Evolutionary conservation across 2,797 vertebrate genomes (phyloP).

Genomic region (Micrastur ruficollis): DNA sequence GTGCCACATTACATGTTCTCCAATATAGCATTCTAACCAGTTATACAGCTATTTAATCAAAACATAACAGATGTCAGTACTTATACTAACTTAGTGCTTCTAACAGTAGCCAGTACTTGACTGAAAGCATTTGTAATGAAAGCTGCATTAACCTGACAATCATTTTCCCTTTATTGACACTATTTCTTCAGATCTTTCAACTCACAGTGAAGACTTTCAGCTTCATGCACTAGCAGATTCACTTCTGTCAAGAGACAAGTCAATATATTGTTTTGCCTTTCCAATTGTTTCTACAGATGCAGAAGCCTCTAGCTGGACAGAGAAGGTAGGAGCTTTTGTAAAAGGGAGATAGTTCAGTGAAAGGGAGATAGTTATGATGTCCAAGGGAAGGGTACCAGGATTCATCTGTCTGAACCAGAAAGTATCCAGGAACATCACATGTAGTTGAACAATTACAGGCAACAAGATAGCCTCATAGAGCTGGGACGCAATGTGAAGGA

Average conservation of each 20-base stretch:
- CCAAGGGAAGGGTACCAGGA: background rate
- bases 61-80: background rate
- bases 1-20: background rate
- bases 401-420: background rate
- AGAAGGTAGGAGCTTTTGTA: background rate
- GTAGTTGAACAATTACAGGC: background rate
- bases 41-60: background rate
- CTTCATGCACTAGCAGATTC: background rate
- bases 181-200: background rate
- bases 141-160: background rate
- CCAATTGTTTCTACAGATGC: background rate
- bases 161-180: background rate
- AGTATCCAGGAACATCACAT: background rate
- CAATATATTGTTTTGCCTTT: background rate
- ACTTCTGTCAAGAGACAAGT: background rate
- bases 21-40: background rate
- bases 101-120: background rate
- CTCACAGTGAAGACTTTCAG: background rate
- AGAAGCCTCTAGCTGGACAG: background rate
- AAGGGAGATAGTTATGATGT: background rate
- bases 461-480: background rate
- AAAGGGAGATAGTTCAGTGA: background rate
- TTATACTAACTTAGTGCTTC: background rate
- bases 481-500: background rate
- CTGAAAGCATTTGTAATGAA: background rate